These are phyloP conservation scores for Iselma pallidipennis DNA, from an alignment of 2,888 invertebrate species.

Conservation along the genomic window DNA sequence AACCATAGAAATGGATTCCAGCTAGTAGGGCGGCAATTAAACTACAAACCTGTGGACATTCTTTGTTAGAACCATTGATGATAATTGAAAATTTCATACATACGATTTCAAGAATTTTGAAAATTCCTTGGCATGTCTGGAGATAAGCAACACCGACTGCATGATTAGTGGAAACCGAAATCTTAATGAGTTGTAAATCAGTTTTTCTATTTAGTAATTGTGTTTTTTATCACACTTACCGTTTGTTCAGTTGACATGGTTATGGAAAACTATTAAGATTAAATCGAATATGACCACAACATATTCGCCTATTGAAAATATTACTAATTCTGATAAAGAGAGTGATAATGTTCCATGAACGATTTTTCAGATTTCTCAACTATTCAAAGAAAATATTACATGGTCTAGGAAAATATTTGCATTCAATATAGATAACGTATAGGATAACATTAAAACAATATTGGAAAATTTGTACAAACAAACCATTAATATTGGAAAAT, in stretches of 20 bases:
- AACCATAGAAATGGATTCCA: neutral
- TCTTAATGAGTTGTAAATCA: neutral
- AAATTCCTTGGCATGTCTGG: slow-evolving; percentile 29
- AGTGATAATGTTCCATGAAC: no score
- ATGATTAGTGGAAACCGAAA: slow-evolving; percentile 5
- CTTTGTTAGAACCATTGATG: no score
- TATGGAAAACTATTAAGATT: neutral
- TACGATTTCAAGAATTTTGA: slow-evolving; percentile 33
- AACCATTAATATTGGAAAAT: neutral
- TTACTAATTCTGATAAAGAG: no score
- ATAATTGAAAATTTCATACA: no score
- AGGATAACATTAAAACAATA: no score
- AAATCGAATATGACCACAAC: no score
- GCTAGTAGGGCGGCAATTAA: slow-evolving; percentile 2
- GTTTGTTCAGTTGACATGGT: neutral
- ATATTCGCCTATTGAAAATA: no score
- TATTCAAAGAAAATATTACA: neutral
- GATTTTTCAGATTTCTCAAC: no score
- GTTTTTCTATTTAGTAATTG: no score
- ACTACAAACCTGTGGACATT: neutral
- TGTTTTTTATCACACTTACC: no score
- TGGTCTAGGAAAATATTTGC: neutral
- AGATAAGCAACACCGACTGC: slow-evolving; percentile 28
- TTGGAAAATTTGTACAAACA: neutral
- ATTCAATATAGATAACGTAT: neutral